Evolutionary conservation across 2,888 invertebrate genomes (phyloP), one percentile per base, ranked within the genome.

Genomic region (Cacoxenus indagator): DNA sequence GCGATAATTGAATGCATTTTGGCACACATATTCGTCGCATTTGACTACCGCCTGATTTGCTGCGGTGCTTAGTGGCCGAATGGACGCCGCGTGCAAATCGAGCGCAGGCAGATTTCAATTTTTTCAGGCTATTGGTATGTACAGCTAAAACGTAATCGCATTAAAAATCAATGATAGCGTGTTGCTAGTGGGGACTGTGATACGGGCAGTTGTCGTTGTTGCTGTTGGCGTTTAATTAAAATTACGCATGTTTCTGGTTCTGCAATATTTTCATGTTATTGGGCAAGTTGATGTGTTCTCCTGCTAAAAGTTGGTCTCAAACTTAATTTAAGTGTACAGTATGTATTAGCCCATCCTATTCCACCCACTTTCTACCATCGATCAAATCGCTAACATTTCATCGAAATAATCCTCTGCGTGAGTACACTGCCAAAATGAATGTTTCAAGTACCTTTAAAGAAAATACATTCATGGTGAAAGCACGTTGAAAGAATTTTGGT

Each of bases 1-100:
- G n/a, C 51, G 51, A 22, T 51, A 51, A 51, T 51, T 51, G 11
- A 51, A 51, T 51, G 51, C 51, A 43, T 43, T 14, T 43, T 43
- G 45, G n/a, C 11, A n/a, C 45, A 51, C 22, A 22, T 8, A 51
- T 51, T 51, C 9, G 17, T 17, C 51, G 22, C 22, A 22, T 51
- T 51, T 51, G 51, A 51, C n/a, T n/a, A n/a, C 51, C 24, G 22
- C 17, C 14, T 51, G 17, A 17, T 19, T 48, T 8, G 2, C 2
- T 1, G 48, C 5, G 17, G 6, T 9, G 4, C 3, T 19, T 11
- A 51, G 22, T 51, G 24, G n/a, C 22, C 3, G 19, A 51, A 51
- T 51, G 8, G 22, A 51, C n/a, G 51, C 24, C 17, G 51, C 51
- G 19, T 51, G 9, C 17, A 3, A 22, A 2, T 37, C 1, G 14